A percentile compares a stretch with the other conserved stretches of the same genome.
phyloP scores from a whole-genome alignment of 2,113 vertebrate genomes.

The Cynopterus brachyotis region DNA sequence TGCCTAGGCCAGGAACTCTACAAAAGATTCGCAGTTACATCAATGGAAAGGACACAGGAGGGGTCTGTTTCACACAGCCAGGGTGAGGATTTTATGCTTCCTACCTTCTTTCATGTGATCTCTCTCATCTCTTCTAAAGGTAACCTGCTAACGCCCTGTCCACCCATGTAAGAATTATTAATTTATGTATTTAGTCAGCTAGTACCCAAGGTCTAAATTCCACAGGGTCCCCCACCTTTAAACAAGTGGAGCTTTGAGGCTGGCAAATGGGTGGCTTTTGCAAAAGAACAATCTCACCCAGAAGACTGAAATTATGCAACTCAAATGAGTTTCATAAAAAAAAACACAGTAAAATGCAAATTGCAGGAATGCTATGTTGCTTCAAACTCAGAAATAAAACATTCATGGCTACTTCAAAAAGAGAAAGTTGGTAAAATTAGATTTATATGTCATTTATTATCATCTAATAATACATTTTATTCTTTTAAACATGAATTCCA shows the following conservation, averaged over 20 bases:
- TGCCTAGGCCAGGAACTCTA: neutral
- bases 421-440: neutral
- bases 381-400: slow-evolving; percentile 18
- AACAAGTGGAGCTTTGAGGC: neutral
- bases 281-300: neutral
- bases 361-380: neutral
- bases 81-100: neutral
- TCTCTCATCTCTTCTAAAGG: neutral
- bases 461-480: neutral
- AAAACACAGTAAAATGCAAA: slow-evolving; percentile 26
- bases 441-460: neutral
- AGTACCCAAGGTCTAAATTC: neutral
- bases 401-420: neutral
- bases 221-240: neutral
- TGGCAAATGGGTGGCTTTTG: neutral
- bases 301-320: neutral
- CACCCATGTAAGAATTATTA: neutral
- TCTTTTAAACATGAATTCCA: slow-evolving; percentile 18
- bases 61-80: neutral
- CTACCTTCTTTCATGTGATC: neutral
- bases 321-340: neutral
- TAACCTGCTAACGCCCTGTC: neutral
- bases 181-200: neutral
- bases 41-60: neutral
- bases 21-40: neutral